A percentile compares a stretch with the other conserved stretches of the same genome.
Conservation (phyloP, 2,797 vertebrate genomes). For the Octomys mimax region DNA sequence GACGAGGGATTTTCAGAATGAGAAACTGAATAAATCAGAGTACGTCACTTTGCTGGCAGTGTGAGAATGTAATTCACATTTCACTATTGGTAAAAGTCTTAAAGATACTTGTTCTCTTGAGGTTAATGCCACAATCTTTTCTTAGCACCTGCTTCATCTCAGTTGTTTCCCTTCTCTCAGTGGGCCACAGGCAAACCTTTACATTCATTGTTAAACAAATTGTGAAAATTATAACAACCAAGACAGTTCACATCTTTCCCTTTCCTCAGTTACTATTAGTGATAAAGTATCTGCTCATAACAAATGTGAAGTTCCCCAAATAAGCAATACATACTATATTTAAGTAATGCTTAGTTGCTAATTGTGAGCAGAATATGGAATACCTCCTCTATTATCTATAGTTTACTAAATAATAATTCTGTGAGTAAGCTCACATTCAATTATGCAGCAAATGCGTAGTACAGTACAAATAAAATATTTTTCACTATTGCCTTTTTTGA, state of each 20-base stretch:
- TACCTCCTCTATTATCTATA: constrained; percentile 77
- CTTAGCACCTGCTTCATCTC: constrained; percentile 21
- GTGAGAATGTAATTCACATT: constrained; percentile 55
- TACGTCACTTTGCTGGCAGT: constrained; percentile 56
- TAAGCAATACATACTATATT: too few species aligned
- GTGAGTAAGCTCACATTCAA: constrained; percentile 77
- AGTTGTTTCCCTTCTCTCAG: background rate
- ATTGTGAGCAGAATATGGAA: too few species aligned
- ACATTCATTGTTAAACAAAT: background rate
- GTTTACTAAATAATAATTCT: constrained; percentile 76
- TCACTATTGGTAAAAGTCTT: background rate
- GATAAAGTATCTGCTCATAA: constrained; percentile 68
- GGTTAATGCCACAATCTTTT: background rate
- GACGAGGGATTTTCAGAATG: constrained; percentile 47
- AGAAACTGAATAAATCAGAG: background rate
- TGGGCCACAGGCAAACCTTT: background rate
- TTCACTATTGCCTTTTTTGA: constrained; percentile 63
- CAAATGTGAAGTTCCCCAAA: background rate
- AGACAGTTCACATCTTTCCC: background rate
- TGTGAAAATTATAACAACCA: background rate
- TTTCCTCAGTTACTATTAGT: background rate
- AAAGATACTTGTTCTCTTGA: background rate
- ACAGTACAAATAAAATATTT: constrained; percentile 81
- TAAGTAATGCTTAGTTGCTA: too few species aligned
- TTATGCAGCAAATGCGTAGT: constrained; percentile 78